A percentile compares a stretch with the other conserved stretches of the same genome.
These are phyloP conservation scores for Acropora yongei DNA, from an alignment of 64 coral and sea anemone genomes.

Conservation along the genomic window DNA sequence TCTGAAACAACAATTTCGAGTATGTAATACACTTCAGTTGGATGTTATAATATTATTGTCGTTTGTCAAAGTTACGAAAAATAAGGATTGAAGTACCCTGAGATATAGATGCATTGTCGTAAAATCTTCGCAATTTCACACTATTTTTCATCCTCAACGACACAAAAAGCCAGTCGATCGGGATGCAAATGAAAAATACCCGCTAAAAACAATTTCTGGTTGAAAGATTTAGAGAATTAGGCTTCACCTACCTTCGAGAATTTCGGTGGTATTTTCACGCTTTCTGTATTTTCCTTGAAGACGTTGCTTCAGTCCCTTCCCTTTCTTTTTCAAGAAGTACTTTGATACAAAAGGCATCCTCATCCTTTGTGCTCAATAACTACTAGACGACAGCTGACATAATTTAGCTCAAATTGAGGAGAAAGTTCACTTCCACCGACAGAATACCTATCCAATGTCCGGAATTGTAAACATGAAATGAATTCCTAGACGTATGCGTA, in stretches of 20 bases:
- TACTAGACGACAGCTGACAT: neutral
- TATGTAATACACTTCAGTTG: slow-evolving; percentile 47
- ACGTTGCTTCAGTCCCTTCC: slow-evolving; percentile 75
- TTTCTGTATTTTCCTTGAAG: slow-evolving; percentile 91
- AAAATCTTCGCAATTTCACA: neutral
- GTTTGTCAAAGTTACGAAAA: neutral
- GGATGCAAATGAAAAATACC: slow-evolving; percentile 16
- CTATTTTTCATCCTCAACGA: neutral
- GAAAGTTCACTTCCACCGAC: neutral
- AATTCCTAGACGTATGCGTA: neutral
- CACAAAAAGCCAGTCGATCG: neutral
- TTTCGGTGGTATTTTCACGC: slow-evolving; percentile 88
- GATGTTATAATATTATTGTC: neutral
- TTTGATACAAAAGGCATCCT: slow-evolving; percentile 94
- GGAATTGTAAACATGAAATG: slow-evolving; percentile 39
- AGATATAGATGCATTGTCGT: neutral
- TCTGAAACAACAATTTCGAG: slow-evolving; percentile 55
- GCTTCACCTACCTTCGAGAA: slow-evolving; percentile 75
- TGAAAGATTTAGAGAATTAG: neutral
- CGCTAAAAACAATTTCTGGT: neutral
- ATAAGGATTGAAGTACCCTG: too few species aligned
- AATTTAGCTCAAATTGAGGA: neutral
- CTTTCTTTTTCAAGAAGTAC: slow-evolving; percentile 90
- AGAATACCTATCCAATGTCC: neutral
- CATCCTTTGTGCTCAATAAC: slow-evolving; percentile 1